phyloP scores from a whole-genome alignment of 2,113 vertebrate species.

The Castor canadensis region DNA sequence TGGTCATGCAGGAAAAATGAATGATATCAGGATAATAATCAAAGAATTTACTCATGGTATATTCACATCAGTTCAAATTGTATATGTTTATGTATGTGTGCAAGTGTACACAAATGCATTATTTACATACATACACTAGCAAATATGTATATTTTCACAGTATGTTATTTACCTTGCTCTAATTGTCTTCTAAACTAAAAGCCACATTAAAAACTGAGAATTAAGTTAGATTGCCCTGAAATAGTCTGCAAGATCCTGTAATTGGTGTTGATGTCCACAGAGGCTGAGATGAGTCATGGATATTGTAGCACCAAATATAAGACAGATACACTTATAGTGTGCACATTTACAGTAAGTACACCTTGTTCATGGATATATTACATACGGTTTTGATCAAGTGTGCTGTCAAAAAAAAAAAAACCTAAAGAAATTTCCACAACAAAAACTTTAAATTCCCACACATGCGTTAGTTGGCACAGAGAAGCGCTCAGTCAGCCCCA shows the following conservation, averaged over 20 bases:
- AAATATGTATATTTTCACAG: not conserved
- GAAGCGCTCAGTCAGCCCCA: too few species aligned
- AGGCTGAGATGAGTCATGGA: not conserved
- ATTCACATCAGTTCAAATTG: not conserved
- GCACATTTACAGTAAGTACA: too few species aligned
- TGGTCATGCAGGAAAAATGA: constrained; percentile 7
- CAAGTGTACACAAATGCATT: not conserved
- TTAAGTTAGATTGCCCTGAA: not conserved
- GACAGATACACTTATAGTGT: not conserved
- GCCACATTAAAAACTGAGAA: not conserved
- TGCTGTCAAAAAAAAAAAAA: too few species aligned
- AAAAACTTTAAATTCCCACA: too few species aligned
- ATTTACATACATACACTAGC: not conserved
- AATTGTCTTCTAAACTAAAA: not conserved
- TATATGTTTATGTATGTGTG: not conserved
- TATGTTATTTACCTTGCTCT: not conserved
- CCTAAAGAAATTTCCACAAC: too few species aligned
- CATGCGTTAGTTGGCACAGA: too few species aligned
- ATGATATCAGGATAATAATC: not conserved
- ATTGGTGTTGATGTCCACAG: not conserved
- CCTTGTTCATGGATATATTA: too few species aligned
- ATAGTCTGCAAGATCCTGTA: not conserved
- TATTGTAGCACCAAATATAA: not conserved
- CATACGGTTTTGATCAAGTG: too few species aligned
- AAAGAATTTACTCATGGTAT: not conserved